Evolutionary conservation across 2,797 vertebrate genomes (phyloP), one percentile per base, ranked within the genome.

Genomic region (Gouania willdenowi): DNA sequence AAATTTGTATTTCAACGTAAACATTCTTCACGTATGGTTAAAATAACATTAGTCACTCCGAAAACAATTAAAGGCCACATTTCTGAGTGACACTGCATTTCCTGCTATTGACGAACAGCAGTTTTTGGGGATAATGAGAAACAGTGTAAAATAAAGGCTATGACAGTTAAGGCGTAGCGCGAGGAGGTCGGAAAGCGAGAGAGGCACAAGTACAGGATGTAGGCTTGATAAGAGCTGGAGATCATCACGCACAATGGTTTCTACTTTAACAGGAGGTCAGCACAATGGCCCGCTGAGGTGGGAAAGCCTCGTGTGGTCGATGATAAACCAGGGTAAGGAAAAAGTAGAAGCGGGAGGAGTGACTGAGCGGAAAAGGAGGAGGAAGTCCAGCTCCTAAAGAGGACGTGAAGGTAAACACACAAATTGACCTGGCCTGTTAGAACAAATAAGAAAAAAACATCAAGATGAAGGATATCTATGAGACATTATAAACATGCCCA

Each of bases 201-300:
- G 18, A 37, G 26, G 4, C 12, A 30, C 29, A 47, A 30, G 39
- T 6, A 33, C 37, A 53, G 27, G 13, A 52, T 44, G 38, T 26
- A 66, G 24, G 18, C 15, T n/a, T 40, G 11, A 13, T n/a, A 5
- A 19, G 43, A 27, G 20, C 2, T 24, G 11, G 18, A 32, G 7
- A 25, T 43, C 34, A 15, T 55, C 23, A 16, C 6, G 22, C 44
- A 66, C 55, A 72, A 74, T 58, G 16, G 64, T 23, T 8, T 45
- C 6, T 42, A 37, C 33, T 49, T 22, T 56, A 69, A 73, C 54
- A 66, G 39, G 44, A 63, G 66, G 41, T 54, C 31, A 45, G 52
- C 43, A 70, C 67, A 77, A 71, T 44, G 25, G 7, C 25, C n/a
- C n/a, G 21, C 26, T 5, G 18, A 45, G 13, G 37, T 4, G 9